These are phyloP conservation scores for Aplidium turbinatum DNA, from an alignment of 23 tunicate genomes.

Conservation along the genomic window DNA sequence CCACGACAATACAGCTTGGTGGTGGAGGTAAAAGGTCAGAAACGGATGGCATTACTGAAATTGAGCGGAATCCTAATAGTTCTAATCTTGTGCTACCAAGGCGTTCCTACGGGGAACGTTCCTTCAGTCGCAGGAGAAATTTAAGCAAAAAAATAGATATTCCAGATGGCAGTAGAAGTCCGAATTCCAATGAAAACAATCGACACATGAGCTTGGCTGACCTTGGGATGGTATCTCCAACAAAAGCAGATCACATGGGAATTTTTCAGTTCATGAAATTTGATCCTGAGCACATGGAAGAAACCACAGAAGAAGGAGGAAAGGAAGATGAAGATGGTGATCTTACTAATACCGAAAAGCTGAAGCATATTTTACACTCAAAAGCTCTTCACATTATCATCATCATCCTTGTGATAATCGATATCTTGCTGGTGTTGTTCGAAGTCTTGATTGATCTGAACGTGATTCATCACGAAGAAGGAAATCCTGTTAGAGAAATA, in stretches of 20 bases:
- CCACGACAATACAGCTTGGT: too few species aligned
- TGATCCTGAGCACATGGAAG: constrained; percentile 14
- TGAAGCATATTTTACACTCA: constrained; percentile 21
- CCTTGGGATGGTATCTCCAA: too few species aligned
- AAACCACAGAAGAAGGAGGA: not conserved
- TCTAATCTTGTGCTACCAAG: too few species aligned
- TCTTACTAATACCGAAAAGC: constrained; percentile 7
- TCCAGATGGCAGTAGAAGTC: too few species aligned
- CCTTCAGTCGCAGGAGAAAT: too few species aligned
- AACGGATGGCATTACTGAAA: too few species aligned
- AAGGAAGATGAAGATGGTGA: not conserved
- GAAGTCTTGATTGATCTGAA: constrained; percentile 64
- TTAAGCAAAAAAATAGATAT: too few species aligned
- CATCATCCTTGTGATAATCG: constrained; percentile 62
- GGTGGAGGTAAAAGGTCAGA: too few species aligned
- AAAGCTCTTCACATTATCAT: constrained; percentile 34
- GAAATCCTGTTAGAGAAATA: constrained; percentile 48
- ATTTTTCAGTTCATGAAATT: constrained; percentile 18
- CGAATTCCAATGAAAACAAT: too few species aligned
- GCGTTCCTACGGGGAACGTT: too few species aligned
- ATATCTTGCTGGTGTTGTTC: constrained; percentile 48
- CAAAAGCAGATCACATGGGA: constrained; percentile 11
- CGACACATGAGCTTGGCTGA: too few species aligned
- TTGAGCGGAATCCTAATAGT: too few species aligned
- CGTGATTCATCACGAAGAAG: constrained; percentile 19